These are phyloP conservation scores for Heliothis virescens DNA, from an alignment of 1,140 invertebrate species.

Conservation along the genomic window DNA sequence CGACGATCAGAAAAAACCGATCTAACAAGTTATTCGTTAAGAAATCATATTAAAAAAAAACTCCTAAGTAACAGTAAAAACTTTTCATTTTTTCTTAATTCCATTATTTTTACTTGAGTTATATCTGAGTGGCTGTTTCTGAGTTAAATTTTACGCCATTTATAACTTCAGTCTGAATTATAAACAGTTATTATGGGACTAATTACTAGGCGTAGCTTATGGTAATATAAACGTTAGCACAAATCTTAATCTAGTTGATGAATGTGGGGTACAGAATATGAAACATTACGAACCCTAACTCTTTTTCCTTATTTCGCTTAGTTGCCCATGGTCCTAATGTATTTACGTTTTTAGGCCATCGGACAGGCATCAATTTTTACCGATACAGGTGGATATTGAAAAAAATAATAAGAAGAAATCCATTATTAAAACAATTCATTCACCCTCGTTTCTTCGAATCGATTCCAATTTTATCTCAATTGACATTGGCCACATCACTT, in stretches of 20 bases:
- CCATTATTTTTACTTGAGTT: slow-evolving; percentile 21
- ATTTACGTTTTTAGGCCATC: not conserved
- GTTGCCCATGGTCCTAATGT: too few species aligned
- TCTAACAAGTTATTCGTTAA: not conserved
- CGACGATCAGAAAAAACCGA: not conserved
- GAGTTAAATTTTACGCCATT: slow-evolving; percentile 31
- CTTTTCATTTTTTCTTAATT: not conserved
- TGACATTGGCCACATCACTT: not conserved
- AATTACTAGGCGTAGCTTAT: slow-evolving; percentile 27
- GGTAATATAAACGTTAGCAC: slow-evolving; percentile 27
- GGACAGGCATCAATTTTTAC: not conserved
- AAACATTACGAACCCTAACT: not conserved
- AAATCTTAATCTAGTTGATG: slow-evolving; percentile 34
- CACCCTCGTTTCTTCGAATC: too few species aligned
- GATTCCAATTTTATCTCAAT: not conserved
- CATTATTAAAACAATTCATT: too few species aligned
- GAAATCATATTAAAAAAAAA: too few species aligned
- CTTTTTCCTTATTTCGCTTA: not conserved
- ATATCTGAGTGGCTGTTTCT: slow-evolving; percentile 21
- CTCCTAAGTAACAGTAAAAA: not conserved
- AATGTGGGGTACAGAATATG: slow-evolving; percentile 1
- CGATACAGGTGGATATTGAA: not conserved
- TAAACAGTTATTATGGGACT: slow-evolving; percentile 40
- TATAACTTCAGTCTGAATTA: slow-evolving; percentile 34
- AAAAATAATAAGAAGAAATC: not conserved